phyloP scores from a whole-genome alignment of 2,113 vertebrate species.

The Heptranchias perlo region DNA sequence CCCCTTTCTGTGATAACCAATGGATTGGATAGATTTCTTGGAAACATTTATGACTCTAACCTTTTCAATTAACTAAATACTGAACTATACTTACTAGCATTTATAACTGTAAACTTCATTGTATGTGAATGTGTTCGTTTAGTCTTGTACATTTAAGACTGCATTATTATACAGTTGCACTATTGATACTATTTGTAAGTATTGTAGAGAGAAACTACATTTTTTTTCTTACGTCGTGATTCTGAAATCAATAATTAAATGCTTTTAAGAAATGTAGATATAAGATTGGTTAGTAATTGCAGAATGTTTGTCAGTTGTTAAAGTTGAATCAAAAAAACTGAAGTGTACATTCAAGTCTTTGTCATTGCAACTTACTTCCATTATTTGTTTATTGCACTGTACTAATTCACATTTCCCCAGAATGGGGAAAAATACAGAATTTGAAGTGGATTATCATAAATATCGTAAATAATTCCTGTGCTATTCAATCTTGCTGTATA shows the following conservation, averaged over 20 bases:
- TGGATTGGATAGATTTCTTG: neutral
- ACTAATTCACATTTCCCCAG: neutral
- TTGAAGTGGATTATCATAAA: neutral
- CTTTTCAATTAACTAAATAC: neutral
- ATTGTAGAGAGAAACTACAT: neutral
- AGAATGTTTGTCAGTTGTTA: neutral
- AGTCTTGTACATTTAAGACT: neutral
- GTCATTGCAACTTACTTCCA: neutral
- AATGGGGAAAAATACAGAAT: neutral
- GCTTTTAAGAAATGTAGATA: neutral
- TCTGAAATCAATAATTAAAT: neutral
- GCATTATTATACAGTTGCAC: neutral
- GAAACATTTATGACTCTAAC: neutral
- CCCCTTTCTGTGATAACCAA: neutral
- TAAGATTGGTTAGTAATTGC: neutral
- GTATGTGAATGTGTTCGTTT: neutral
- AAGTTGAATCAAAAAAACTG: neutral
- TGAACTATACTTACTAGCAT: neutral
- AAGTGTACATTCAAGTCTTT: neutral
- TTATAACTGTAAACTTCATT: neutral
- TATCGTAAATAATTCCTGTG: neutral
- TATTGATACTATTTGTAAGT: neutral
- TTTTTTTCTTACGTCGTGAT: slow-evolving; percentile 13
- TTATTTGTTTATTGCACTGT: neutral
- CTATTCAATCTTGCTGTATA: neutral